A percentile compares a stretch with the other conserved stretches of the same genome.
Conservation (phyloP, 2,113 vertebrate genomes). For the Embiotoca jacksoni region DNA sequence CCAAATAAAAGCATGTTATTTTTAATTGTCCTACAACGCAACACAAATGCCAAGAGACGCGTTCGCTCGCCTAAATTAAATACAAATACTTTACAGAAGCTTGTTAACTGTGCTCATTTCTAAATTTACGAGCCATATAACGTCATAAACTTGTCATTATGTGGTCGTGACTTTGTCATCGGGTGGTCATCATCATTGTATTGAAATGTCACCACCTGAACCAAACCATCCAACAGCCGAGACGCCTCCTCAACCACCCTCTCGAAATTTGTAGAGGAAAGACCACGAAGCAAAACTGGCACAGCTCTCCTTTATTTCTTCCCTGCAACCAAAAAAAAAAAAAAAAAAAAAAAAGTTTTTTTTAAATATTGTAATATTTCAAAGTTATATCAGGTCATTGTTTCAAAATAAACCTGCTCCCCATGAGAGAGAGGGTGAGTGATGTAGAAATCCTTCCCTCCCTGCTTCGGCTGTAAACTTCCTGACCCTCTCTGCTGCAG, state of each 20-base stretch:
- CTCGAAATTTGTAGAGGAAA: neutral
- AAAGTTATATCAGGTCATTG: constrained; percentile 18
- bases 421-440: constrained; percentile 31
- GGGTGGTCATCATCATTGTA: no score
- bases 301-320: neutral
- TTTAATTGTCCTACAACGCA: no score
- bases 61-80: no score
- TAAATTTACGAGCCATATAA: neutral
- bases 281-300: no score
- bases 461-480: constrained; percentile 69
- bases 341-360: constrained; percentile 18
- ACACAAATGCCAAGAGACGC: no score
- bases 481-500: constrained; percentile 75
- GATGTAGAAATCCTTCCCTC: constrained; percentile 45
- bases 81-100: no score
- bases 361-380: neutral
- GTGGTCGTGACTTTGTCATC: no score
- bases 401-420: constrained; percentile 53
- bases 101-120: no score
- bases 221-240: neutral
- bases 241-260: no score
- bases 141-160: no score
- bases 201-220: neutral
- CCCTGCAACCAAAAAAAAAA: constrained; percentile 5
- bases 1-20: no score